Conservation (phyloP, 2,888 invertebrate species). For the Lobophora halterata region DNA sequence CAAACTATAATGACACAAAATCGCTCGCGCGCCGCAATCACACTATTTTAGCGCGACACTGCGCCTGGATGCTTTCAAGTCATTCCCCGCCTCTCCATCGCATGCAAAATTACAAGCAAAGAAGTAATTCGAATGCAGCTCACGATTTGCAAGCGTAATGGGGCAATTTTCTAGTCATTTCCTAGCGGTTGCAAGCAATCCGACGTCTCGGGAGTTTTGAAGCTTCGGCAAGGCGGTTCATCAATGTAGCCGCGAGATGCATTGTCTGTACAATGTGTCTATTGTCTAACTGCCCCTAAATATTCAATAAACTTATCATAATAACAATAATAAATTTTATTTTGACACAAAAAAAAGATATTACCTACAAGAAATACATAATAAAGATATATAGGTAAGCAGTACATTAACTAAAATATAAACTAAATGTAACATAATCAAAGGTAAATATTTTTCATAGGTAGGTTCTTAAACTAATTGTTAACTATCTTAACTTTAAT, state of each 20-base stretch:
- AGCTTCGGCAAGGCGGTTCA: constrained; percentile 40
- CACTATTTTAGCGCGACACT: constrained; percentile 33
- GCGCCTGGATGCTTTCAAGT: constrained; percentile 53
- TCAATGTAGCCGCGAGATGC: constrained; percentile 36
- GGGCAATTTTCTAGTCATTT: constrained; percentile 77
- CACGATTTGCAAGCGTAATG: constrained; percentile 75
- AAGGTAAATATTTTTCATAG: no score
- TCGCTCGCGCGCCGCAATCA: constrained; percentile 28
- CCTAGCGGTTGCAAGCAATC: constrained; percentile 67
- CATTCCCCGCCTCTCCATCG: constrained; percentile 42
- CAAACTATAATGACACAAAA: constrained; percentile 29
- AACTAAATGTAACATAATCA: no score
- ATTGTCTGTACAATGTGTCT: no score
- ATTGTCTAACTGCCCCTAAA: no score
- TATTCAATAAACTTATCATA: no score
- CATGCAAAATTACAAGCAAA: constrained; percentile 70
- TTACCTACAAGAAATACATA: no score
- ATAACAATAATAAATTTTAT: no score
- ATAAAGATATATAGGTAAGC: no score
- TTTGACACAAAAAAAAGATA: no score
- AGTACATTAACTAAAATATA: no score
- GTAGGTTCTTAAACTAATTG: no score
- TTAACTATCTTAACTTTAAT: no score
- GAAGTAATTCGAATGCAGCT: constrained; percentile 75
- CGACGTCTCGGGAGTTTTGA: constrained; percentile 66